phyloP scores from a whole-genome alignment of 1,140 invertebrate species.

The Zaprionus kolodkinae region DNA sequence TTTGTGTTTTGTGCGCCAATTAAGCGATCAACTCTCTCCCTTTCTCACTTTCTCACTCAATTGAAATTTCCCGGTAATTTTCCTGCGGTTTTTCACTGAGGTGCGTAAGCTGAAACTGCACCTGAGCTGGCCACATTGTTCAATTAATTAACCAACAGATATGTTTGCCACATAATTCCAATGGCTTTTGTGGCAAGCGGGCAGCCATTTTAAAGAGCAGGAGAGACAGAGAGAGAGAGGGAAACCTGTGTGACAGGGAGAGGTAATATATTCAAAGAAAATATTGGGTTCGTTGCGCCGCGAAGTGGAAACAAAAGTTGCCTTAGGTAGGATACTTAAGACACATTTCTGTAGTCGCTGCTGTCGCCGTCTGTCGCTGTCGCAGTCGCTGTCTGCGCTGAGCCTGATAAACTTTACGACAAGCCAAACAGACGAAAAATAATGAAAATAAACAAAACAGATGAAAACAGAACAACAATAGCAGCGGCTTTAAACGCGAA shows the following conservation, averaged over 20 bases:
- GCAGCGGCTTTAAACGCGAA: slow-evolving; percentile 21
- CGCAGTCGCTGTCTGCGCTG: slow-evolving; percentile 26
- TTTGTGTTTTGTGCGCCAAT: slow-evolving; percentile 54
- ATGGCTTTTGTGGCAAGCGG: slow-evolving; percentile 35
- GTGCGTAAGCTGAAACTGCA: neutral
- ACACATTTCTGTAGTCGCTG: neutral
- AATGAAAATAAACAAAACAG: slow-evolving; percentile 46
- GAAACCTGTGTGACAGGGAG: neutral
- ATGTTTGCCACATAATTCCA: slow-evolving; percentile 30
- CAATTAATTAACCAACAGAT: slow-evolving; percentile 45
- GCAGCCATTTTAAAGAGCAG: slow-evolving; percentile 2
- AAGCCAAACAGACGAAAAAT: slow-evolving; percentile 37
- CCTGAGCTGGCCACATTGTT: slow-evolving; percentile 5
- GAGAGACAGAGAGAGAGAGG: neutral
- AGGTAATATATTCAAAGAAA: slow-evolving; percentile 8
- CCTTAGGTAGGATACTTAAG: slow-evolving; percentile 19
- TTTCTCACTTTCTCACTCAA: neutral
- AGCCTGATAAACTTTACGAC: slow-evolving; percentile 61
- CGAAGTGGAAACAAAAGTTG: slow-evolving; percentile 36
- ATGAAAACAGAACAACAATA: slow-evolving; percentile 10
- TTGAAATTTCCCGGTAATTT: slow-evolving; percentile 53
- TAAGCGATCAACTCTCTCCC: slow-evolving; percentile 55
- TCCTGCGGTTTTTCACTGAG: slow-evolving; percentile 29
- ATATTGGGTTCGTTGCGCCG: slow-evolving; percentile 34
- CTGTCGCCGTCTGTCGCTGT: neutral